Evolutionary conservation across 2,113 vertebrate species (phyloP).

Genomic region (Brachirus orientalis): DNA sequence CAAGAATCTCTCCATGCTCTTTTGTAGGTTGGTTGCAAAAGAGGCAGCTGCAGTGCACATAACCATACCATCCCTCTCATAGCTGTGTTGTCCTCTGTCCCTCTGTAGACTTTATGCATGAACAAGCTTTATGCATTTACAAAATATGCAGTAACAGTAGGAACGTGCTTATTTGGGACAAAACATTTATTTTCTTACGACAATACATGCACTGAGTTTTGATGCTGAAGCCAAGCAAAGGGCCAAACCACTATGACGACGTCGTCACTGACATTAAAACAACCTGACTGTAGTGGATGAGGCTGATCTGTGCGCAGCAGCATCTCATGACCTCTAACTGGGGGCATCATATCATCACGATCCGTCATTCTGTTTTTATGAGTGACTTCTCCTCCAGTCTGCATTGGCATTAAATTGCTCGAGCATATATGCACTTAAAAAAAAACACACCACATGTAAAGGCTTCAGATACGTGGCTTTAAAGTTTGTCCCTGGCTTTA

Average conservation of each 20-base stretch:
- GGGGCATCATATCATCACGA: no score
- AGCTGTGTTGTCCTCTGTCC: slow-evolving; percentile 34
- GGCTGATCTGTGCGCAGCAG: slow-evolving; percentile 42
- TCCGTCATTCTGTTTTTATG: no score
- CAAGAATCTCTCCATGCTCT: neutral
- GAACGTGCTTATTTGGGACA: slow-evolving; percentile 50
- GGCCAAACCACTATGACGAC: slow-evolving; percentile 57
- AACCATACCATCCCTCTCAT: slow-evolving; percentile 14
- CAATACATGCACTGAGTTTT: slow-evolving; percentile 66
- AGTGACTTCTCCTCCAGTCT: no score
- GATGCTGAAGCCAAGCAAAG: slow-evolving; percentile 59
- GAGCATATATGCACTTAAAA: neutral
- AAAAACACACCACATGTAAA: no score
- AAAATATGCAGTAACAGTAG: slow-evolving; percentile 60
- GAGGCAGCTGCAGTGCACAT: no score
- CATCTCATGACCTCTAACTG: slow-evolving; percentile 2
- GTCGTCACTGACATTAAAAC: slow-evolving; percentile 6
- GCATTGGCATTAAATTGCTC: no score
- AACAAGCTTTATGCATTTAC: slow-evolving; percentile 59
- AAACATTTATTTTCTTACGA: slow-evolving; percentile 72
- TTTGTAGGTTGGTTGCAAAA: slow-evolving; percentile 4
- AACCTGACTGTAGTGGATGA: slow-evolving; percentile 23
- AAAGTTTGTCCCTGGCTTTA: slow-evolving; percentile 24
- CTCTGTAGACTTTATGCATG: slow-evolving; percentile 55
- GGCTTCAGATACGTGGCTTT: no score